A percentile compares a stretch with the other conserved stretches of the same genome.
These are phyloP conservation scores for Aleiodes testaceus DNA, from an alignment of 2,888 invertebrate species.

Conservation along the genomic window DNA sequence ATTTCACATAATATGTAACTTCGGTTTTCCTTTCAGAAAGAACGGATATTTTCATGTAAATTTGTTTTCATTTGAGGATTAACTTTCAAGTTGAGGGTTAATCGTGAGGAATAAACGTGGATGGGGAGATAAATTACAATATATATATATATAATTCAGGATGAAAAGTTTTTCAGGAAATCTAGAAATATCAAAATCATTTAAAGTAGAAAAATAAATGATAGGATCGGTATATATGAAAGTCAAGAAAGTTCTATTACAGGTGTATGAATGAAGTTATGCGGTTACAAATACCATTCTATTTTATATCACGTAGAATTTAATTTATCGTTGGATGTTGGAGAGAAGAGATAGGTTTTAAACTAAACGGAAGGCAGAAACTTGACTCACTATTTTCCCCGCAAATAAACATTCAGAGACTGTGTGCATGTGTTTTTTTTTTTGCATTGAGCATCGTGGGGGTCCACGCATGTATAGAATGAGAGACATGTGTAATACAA, in stretches of 20 bases:
- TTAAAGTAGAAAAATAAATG: too few relatives aligned
- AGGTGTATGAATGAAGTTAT: constrained; percentile 21
- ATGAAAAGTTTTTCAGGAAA: neutral
- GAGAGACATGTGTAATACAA: too few relatives aligned
- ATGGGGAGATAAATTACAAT: neutral
- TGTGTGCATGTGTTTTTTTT: too few relatives aligned
- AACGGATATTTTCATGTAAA: too few relatives aligned
- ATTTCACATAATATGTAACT: neutral
- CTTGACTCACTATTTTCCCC: neutral
- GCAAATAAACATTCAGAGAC: neutral
- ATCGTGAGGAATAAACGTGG: neutral
- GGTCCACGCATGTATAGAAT: constrained; percentile 16
- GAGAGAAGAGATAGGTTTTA: too few relatives aligned
- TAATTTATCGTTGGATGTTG: neutral
- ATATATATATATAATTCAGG: too few relatives aligned
- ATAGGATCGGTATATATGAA: neutral
- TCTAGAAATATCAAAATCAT: neutral
- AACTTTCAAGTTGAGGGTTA: constrained; percentile 25
- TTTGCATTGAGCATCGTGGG: constrained; percentile 16
- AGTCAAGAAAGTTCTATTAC: constrained; percentile 13
- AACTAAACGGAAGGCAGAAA: too few relatives aligned
- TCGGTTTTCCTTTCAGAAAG: too few relatives aligned
- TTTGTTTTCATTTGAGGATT: too few relatives aligned
- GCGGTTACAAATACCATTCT: constrained; percentile 3
- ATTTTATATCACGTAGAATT: constrained; percentile 6